These are phyloP conservation scores for Mylabris phalerata DNA, from an alignment of 1,140 invertebrate genomes.

Conservation along the genomic window DNA sequence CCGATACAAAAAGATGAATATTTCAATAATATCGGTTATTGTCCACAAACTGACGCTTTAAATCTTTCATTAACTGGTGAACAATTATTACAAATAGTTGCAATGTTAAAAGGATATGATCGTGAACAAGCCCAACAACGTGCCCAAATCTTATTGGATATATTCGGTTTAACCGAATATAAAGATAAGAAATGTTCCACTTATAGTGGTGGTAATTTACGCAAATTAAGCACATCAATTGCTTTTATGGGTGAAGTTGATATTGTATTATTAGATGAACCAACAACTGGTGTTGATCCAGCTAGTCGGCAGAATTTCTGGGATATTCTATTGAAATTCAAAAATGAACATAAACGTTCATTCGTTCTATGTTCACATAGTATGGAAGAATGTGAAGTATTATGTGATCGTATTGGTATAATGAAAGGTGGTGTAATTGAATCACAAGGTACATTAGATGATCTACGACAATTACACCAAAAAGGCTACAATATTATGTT, in stretches of 20 bases:
- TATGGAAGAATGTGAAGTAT: slow-evolving; percentile 83
- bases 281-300: slow-evolving; percentile 63
- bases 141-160: slow-evolving; percentile 49
- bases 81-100: slow-evolving; percentile 63
- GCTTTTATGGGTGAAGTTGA: slow-evolving; percentile 69
- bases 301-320: slow-evolving; percentile 57
- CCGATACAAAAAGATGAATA: slow-evolving; percentile 37
- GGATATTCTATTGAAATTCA: slow-evolving; percentile 49
- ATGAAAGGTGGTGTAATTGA: too few species aligned
- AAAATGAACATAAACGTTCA: slow-evolving; percentile 43
- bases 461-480: too few species aligned
- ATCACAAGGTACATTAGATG: too few species aligned
- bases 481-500: too few species aligned
- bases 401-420: slow-evolving; percentile 48
- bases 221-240: slow-evolving; percentile 75
- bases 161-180: slow-evolving; percentile 48
- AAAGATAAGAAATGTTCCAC: slow-evolving; percentile 45
- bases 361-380: slow-evolving; percentile 59
- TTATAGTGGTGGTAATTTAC: slow-evolving; percentile 75
- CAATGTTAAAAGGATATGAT: slow-evolving; percentile 55
- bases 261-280: slow-evolving; percentile 68
- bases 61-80: slow-evolving; percentile 60
- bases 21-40: slow-evolving; percentile 56
- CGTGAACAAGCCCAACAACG: slow-evolving; percentile 38
- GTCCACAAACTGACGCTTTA: slow-evolving; percentile 66